A percentile compares a stretch with the other conserved stretches of the same genome.
Conservation (phyloP, 1,140 invertebrate genomes). For the Belonocnema kinseyi region DNA sequence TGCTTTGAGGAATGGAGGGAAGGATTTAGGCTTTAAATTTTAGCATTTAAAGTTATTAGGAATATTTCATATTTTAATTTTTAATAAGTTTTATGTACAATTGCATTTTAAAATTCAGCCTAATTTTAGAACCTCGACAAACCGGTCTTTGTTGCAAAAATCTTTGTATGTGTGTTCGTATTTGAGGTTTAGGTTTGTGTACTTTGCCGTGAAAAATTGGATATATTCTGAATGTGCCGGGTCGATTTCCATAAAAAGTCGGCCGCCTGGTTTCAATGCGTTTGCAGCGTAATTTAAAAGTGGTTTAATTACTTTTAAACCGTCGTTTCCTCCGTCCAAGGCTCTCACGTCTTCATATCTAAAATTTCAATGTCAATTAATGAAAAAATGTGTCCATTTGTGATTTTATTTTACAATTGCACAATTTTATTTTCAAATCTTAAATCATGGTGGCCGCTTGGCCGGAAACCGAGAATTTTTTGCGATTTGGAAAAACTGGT, state of each 20-base stretch:
- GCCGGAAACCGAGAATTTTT: no score
- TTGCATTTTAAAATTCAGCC: background rate
- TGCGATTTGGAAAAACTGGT: no score
- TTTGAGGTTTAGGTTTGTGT: slow-evolving; percentile 69
- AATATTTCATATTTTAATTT: background rate
- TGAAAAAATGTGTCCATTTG: slow-evolving; percentile 12
- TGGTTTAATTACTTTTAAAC: slow-evolving; percentile 77
- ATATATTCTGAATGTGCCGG: slow-evolving; percentile 76
- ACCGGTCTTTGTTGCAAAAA: slow-evolving; percentile 77
- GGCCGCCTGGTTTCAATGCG: slow-evolving; percentile 73
- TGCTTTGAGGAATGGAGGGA: no score
- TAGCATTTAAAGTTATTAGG: background rate
- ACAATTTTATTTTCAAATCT: no score
- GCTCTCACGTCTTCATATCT: slow-evolving; percentile 81
- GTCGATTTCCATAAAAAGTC: slow-evolving; percentile 79
- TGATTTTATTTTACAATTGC: no score
- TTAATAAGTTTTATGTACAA: background rate
- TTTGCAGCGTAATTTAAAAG: slow-evolving; percentile 76
- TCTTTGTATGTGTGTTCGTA: slow-evolving; percentile 76
- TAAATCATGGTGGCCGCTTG: no score
- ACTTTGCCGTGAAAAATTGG: slow-evolving; percentile 71
- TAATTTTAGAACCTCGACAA: slow-evolving; percentile 73
- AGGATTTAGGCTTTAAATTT: background rate
- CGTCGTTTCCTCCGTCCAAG: slow-evolving; percentile 80
- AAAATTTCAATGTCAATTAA: slow-evolving; percentile 37